These are phyloP conservation scores for Chrysogorgia sp. DNA, from an alignment of 92 coral and sea anemone genomes.

Conservation along the genomic window DNA sequence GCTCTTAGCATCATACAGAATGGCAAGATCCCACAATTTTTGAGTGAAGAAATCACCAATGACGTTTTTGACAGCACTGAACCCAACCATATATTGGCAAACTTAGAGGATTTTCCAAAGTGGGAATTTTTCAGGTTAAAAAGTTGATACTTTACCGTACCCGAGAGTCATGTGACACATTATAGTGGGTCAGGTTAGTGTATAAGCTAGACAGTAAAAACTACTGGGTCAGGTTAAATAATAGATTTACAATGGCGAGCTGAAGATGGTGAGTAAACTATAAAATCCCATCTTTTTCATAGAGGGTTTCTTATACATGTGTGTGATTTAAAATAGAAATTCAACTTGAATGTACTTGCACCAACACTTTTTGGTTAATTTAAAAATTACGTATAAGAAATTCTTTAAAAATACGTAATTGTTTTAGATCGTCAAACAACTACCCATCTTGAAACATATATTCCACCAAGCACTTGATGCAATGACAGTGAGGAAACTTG, in stretches of 20 bases:
- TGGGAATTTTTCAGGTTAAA: slow-evolving; percentile 19
- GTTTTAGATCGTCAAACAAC: slow-evolving; percentile 18
- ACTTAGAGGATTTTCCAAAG: slow-evolving; percentile 17
- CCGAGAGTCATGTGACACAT: background rate
- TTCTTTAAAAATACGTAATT: background rate
- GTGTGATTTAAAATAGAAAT: too few relatives aligned
- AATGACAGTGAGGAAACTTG: slow-evolving; percentile 3
- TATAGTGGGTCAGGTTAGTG: too few relatives aligned
- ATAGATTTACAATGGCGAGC: too few relatives aligned
- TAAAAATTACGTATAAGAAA: too few relatives aligned
- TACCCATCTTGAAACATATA: slow-evolving; percentile 13
- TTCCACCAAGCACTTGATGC: slow-evolving; percentile 4
- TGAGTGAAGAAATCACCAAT: slow-evolving; percentile 15
- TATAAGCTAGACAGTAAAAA: too few relatives aligned
- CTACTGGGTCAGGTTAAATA: too few relatives aligned
- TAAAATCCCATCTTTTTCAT: too few relatives aligned
- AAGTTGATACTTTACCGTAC: background rate
- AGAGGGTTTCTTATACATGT: too few relatives aligned
- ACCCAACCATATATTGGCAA: background rate
- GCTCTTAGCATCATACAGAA: slow-evolving; percentile 22
- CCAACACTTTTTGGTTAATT: background rate
- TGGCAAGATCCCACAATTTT: slow-evolving; percentile 8
- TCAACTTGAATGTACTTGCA: slow-evolving; percentile 4
- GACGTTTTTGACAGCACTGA: slow-evolving; percentile 8
- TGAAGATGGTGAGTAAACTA: too few relatives aligned